These are phyloP conservation scores for Eupeodes latifasciatus DNA, from an alignment of 2,888 invertebrate genomes.

Conservation along the genomic window DNA sequence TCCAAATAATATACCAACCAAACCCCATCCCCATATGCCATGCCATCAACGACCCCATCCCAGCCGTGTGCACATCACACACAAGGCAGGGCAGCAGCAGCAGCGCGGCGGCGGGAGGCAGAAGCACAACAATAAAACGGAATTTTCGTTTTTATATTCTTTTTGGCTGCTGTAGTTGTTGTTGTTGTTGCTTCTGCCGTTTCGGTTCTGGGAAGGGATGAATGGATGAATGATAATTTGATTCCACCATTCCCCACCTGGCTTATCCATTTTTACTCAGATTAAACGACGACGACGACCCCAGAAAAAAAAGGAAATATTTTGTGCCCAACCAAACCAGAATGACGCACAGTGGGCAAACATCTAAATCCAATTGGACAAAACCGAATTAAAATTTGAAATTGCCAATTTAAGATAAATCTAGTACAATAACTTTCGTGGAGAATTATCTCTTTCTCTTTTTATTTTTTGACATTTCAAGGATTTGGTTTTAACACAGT, in stretches of 20 bases:
- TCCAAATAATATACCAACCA: not conserved
- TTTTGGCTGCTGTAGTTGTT: slow-evolving; percentile 10
- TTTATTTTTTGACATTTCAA: slow-evolving; percentile 4
- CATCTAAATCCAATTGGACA: slow-evolving; percentile 6
- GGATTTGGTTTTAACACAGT: not conserved
- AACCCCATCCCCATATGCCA: not conserved
- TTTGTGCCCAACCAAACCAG: slow-evolving; percentile 14
- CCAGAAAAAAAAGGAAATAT: slow-evolving; percentile 45
- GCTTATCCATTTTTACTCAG: slow-evolving; percentile 51
- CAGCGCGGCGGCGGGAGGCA: not conserved
- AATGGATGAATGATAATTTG: slow-evolving; percentile 74
- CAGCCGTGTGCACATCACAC: slow-evolving; percentile 51
- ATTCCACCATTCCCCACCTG: slow-evolving; percentile 48
- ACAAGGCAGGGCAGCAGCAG: slow-evolving; percentile 4
- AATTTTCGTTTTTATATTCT: slow-evolving; percentile 44
- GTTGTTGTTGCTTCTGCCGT: too few species aligned
- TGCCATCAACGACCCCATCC: not conserved
- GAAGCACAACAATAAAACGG: slow-evolving; percentile 67
- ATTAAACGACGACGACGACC: slow-evolving; percentile 68
- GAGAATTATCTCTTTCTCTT: not conserved
- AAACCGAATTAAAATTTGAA: slow-evolving; percentile 7
- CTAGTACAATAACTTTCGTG: not conserved
- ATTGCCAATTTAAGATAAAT: slow-evolving; percentile 33
- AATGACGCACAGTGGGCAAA: slow-evolving; percentile 26
- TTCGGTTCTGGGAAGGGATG: slow-evolving; percentile 28